A percentile compares a stretch with the other conserved stretches of the same genome.
Conservation (phyloP, 1,140 invertebrate species). For the Eupristina koningsbergeri region DNA sequence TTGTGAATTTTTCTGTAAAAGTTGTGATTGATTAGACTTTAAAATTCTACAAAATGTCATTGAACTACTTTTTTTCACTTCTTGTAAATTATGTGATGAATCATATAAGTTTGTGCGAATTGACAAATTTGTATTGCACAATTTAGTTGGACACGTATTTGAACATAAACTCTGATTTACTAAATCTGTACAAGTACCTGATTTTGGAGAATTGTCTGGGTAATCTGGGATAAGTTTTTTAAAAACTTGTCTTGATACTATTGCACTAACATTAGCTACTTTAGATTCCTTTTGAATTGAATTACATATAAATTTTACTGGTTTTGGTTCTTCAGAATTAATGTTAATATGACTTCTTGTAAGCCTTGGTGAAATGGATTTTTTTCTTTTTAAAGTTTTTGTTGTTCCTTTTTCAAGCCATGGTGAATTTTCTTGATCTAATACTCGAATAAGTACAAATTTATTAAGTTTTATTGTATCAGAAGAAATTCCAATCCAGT, state of each 20-base stretch:
- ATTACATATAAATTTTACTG: constrained; percentile 44
- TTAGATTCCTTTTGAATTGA: constrained; percentile 40
- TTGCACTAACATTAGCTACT: constrained; percentile 55
- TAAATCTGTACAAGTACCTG: constrained; percentile 29
- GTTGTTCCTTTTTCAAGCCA: constrained; percentile 49
- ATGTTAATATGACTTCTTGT: constrained; percentile 41
- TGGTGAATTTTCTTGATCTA: constrained; percentile 56
- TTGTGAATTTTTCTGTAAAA: constrained; percentile 37
- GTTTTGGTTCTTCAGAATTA: constrained; percentile 23
- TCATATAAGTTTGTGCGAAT: constrained; percentile 69
- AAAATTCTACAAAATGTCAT: constrained; percentile 54
- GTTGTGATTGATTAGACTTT: constrained; percentile 46
- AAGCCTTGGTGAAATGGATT: constrained; percentile 14
- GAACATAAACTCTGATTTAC: constrained; percentile 13
- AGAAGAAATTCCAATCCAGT: constrained; percentile 62
- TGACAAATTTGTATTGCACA: constrained; percentile 65
- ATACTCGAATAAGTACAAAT: constrained; percentile 62
- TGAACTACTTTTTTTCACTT: constrained; percentile 57
- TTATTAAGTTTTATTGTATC: constrained; percentile 62
- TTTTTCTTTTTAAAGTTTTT: constrained; percentile 21
- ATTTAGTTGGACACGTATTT: constrained; percentile 53
- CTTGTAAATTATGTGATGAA: constrained; percentile 58
- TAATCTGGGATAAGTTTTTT: constrained; percentile 54
- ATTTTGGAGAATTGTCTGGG: constrained; percentile 42
- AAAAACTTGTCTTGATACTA: constrained; percentile 63